Conservation (phyloP, 1,140 invertebrate genomes). For the Eupeodes corollae region DNA sequence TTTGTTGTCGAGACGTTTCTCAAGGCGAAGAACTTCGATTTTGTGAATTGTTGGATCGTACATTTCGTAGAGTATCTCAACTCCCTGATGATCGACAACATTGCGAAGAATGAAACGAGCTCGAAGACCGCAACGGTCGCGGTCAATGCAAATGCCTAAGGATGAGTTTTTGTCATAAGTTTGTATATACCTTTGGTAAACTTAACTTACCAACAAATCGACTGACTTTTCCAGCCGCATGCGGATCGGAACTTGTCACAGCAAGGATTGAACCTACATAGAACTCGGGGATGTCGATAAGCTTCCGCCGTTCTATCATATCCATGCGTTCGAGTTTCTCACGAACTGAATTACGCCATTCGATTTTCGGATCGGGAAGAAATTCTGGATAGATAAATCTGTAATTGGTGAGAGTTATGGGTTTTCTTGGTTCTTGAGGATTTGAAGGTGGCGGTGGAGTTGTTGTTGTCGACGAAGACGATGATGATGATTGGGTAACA, state of each 20-base stretch:
- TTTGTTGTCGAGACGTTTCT: slow-evolving; percentile 87
- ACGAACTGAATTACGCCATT: slow-evolving; percentile 64
- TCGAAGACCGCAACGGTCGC: slow-evolving; percentile 66
- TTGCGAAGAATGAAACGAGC: slow-evolving; percentile 84
- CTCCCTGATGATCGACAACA: slow-evolving; percentile 79
- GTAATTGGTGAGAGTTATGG: slow-evolving; percentile 40
- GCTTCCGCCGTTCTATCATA: slow-evolving; percentile 66
- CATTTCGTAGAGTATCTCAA: slow-evolving; percentile 68
- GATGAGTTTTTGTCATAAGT: background rate
- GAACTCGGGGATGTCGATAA: slow-evolving; percentile 91
- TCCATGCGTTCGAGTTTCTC: slow-evolving; percentile 87
- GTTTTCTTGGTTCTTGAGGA: slow-evolving; percentile 12
- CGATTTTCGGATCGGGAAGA: slow-evolving; percentile 71
- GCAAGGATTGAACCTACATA: slow-evolving; percentile 92
- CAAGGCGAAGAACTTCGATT: slow-evolving; percentile 81
- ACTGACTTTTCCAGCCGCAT: slow-evolving; percentile 73
- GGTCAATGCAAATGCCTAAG: slow-evolving; percentile 82
- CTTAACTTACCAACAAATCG: slow-evolving; percentile 63
- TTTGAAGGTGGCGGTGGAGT: slow-evolving; percentile 5
- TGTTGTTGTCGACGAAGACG: background rate
- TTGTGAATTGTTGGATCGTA: slow-evolving; percentile 88
- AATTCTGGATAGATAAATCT: slow-evolving; percentile 89
- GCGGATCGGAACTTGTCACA: slow-evolving; percentile 79
- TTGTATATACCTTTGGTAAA: background rate
- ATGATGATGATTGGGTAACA: background rate